Evolutionary conservation across 2,888 invertebrate genomes (phyloP), one percentile per base, ranked within the genome.

Genomic region (Drosophila macrothrix): DNA sequence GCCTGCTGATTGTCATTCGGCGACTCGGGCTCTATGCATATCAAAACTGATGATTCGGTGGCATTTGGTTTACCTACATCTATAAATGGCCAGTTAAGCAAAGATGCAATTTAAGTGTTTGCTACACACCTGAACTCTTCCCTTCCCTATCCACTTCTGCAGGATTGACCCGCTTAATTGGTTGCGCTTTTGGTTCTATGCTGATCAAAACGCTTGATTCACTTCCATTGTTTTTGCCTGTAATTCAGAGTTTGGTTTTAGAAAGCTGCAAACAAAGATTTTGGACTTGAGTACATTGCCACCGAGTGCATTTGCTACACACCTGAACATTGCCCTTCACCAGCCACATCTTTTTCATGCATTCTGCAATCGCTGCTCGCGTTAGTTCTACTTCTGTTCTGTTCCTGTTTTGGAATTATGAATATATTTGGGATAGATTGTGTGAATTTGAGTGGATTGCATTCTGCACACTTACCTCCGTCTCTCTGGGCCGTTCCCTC

Each of bases 301-400:
- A 56, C 14, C 25, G 12, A 16, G 14, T 28, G 5, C n/a, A 7
- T n/a, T 25, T 6, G 6, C n/a, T 33, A 63, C 31, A 3, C 63
- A 66, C 70, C 62, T 50, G 37, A 53, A 50, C 39, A 49, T 37
- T 37, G 29, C 10, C 9, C 37, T 12, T 25, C 37, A 3, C 4
- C 28, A 10, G 31, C 16, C 14, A 31, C 31, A 4, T 28, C 9
- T 1, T 28, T 53, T 10, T 55, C 43, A 22, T 25, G 22, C 28
- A n/a, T 41, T 53, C 16, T 50, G n/a, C 5, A 19, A 46, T 58
- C 35, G 37, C 22, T 62, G 9, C 60, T 62, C 16, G 71, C 72
- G 31, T 29, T 41, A 35, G 50, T 4, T 33, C 33, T 37, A 35
- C 46, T 7, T 37, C 29, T 62, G 12, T 14, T 37, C 64, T 67